Percentiles rank a stretch among this genome's conserved stretches.
These are phyloP conservation scores for Agonopterix subpropinquella DNA, from an alignment of 2,888 invertebrate species.

Conservation along the genomic window DNA sequence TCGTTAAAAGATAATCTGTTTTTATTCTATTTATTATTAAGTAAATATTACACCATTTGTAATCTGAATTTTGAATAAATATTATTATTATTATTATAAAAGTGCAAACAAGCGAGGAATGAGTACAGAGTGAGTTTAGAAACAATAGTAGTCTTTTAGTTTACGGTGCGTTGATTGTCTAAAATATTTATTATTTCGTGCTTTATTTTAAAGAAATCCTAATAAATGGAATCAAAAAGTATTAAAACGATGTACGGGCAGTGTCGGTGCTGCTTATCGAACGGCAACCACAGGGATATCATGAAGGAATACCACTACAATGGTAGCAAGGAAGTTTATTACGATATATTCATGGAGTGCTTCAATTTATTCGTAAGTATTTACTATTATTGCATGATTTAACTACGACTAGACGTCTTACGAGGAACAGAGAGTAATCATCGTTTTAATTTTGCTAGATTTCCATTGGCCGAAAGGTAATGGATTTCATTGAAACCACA, in stretches of 20 bases:
- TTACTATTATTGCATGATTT: neutral
- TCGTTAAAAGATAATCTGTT: too few species aligned
- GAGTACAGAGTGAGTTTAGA: neutral
- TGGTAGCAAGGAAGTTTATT: constrained; percentile 43
- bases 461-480: too few species aligned
- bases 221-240: constrained; percentile 18
- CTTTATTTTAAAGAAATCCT: neutral
- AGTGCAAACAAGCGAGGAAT: too few species aligned
- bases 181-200: neutral
- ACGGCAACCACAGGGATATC: constrained; percentile 43
- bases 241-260: constrained; percentile 14
- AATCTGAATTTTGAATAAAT: too few species aligned
- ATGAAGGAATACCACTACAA: constrained; percentile 38
- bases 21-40: too few species aligned
- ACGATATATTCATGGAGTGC: constrained; percentile 44
- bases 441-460: too few species aligned
- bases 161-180: neutral
- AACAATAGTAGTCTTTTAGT: neutral
- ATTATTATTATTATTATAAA: too few species aligned
- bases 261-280: constrained; percentile 48
- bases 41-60: too few species aligned
- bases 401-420: neutral
- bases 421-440: too few species aligned
- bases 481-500: too few species aligned
- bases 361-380: constrained; percentile 54